Percentiles rank a stretch among this genome's conserved stretches.
Evolutionary conservation across 2,113 vertebrate genomes (phyloP).

Genomic region (Etia nguti): DNA sequence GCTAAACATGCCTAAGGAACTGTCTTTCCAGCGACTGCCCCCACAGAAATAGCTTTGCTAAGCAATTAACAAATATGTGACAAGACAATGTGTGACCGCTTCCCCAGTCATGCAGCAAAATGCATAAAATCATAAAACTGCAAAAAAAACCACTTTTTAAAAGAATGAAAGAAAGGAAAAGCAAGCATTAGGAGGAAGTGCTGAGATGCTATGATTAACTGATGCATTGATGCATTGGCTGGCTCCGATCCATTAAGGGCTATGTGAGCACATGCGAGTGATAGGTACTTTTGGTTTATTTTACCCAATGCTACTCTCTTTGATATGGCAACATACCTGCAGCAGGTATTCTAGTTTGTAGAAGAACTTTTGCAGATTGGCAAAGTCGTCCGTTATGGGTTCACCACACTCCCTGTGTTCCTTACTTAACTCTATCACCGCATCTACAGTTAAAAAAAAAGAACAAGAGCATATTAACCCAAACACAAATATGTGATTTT

Average conservation of each 20-base stretch:
- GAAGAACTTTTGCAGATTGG: slow-evolving; percentile 90
- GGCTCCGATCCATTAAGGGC: background rate
- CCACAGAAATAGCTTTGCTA: background rate
- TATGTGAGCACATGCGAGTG: background rate
- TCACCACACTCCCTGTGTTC: slow-evolving; percentile 86
- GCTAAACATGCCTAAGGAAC: background rate
- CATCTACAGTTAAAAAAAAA: slow-evolving; percentile 72
- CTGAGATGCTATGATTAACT: background rate
- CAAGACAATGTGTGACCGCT: background rate
- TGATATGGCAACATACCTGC: slow-evolving; percentile 45
- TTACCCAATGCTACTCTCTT: background rate
- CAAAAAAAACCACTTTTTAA: background rate
- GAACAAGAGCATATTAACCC: background rate
- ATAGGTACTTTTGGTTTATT: background rate
- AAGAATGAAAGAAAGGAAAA: background rate
- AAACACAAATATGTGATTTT: background rate
- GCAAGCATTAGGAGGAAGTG: background rate
- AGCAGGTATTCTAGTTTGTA: slow-evolving; percentile 94
- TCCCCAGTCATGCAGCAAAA: background rate
- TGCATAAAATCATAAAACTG: background rate
- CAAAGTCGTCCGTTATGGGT: slow-evolving; percentile 88
- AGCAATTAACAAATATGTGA: background rate
- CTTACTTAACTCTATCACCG: slow-evolving; percentile 83
- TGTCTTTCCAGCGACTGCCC: background rate
- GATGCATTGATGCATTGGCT: rapidly evolving